Conservation (phyloP, 2,113 vertebrate genomes). For the Sterna hirundo region DNA sequence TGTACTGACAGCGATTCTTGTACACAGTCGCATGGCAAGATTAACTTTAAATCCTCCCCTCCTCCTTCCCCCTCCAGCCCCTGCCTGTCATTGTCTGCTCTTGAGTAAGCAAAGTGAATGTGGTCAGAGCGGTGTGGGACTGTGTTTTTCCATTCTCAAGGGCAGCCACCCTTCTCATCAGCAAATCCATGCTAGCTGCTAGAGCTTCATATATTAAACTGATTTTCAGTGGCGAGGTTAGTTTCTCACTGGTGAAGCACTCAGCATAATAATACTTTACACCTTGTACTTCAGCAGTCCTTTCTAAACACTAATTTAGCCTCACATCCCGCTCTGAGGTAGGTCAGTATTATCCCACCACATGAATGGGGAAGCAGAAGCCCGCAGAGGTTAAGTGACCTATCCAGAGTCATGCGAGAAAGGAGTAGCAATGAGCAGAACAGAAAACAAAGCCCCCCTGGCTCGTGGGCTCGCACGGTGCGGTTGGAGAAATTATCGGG, state of each 20-base stretch:
- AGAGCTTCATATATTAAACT: slow-evolving; percentile 59
- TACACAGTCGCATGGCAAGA: slow-evolving; percentile 62
- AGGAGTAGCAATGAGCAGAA: not conserved
- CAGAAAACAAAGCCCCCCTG: not conserved
- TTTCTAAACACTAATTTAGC: slow-evolving; percentile 30
- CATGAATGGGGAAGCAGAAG: slow-evolving; percentile 11
- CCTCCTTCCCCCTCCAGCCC: slow-evolving; percentile 58
- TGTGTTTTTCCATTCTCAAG: slow-evolving; percentile 69
- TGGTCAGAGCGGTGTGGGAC: slow-evolving; percentile 47
- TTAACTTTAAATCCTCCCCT: slow-evolving; percentile 71
- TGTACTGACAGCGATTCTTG: slow-evolving; percentile 70
- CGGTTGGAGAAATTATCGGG: not conserved
- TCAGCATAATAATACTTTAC: slow-evolving; percentile 64
- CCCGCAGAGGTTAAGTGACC: slow-evolving; percentile 33
- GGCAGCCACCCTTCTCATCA: slow-evolving; percentile 72
- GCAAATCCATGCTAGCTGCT: slow-evolving; percentile 61
- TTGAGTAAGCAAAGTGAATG: slow-evolving; percentile 75
- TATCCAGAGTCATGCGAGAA: not conserved
- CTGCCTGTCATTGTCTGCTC: slow-evolving; percentile 75
- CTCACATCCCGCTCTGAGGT: slow-evolving; percentile 2
- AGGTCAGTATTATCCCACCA: slow-evolving; percentile 18
- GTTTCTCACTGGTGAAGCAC: slow-evolving; percentile 63
- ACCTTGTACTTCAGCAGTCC: slow-evolving; percentile 40
- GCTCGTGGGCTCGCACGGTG: not conserved
- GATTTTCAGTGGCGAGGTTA: slow-evolving; percentile 67